Percentiles rank a stretch among this genome's conserved stretches.
phyloP scores from a whole-genome alignment of 2,888 invertebrate genomes.

The Liopterus haemorrhoidalis region DNA sequence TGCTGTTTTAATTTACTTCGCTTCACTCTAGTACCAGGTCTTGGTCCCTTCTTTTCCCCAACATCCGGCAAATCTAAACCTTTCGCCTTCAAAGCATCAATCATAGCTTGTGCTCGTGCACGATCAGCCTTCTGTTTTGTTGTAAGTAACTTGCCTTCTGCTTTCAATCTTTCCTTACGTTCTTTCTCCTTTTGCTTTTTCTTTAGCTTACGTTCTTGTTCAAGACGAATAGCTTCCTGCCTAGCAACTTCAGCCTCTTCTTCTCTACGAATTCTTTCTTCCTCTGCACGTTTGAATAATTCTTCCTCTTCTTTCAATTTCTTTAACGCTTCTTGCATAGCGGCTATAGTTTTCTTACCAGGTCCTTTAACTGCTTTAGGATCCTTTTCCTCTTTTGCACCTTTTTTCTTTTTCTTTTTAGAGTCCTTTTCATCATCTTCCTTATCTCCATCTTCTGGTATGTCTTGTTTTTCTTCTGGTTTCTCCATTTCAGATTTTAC shows the following conservation, averaged over 20 bases:
- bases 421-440: conserved; percentile 48
- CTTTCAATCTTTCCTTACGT: conserved; percentile 84
- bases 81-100: conserved; percentile 84
- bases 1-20: conserved; percentile 64
- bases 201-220: conserved; percentile 81
- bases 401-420: conserved; percentile 46
- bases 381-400: conserved; percentile 52
- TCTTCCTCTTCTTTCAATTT: conserved; percentile 88
- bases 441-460: conserved; percentile 38
- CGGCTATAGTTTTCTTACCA: conserved; percentile 78
- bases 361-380: conserved; percentile 63
- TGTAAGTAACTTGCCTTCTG: conserved; percentile 92
- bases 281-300: conserved; percentile 63
- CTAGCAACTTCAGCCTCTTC: conserved; percentile 70
- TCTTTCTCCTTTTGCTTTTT: conserved; percentile 92
- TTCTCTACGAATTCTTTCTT: conserved; percentile 67
- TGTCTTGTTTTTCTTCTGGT: conserved; percentile 43
- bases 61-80: conserved; percentile 76
- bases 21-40: conserved; percentile 69
- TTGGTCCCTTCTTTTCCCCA: conserved; percentile 53
- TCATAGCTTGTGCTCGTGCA: conserved; percentile 79
- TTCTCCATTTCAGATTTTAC: conserved; percentile 30
- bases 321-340: conserved; percentile 88
- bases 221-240: conserved; percentile 68
- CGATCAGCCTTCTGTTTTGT: conserved; percentile 90